Evolutionary conservation across 37 sponge, comb jelly and placozoan genomes (phyloP), one percentile per base, ranked within the genome.

Genomic region (Petrosia ficiformis): DNA sequence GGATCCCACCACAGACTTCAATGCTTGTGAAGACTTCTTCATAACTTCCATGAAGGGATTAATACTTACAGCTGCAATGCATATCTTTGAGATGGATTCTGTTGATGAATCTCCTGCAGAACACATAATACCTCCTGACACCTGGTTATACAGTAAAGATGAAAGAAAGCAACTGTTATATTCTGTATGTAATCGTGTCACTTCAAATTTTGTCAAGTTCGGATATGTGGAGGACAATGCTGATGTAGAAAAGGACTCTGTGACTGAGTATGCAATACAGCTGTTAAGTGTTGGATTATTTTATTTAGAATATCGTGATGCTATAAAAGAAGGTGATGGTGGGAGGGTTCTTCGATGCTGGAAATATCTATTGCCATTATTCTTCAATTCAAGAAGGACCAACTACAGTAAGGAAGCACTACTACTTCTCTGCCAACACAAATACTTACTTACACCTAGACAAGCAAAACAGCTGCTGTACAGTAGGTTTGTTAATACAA

Each of bases 11-110:
- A 80, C 70, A 28, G 42, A 70, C 29, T 48, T 80, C 40, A 71
- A 80, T 58, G 80, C 61, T 26, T 71, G 80, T 59, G 80, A 80
- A 28, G 80, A 80, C 44, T 80, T 80, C 34, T 38, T 80, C 38
- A 42, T 54, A 35, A 57, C 38, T 34, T 63, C 68, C 28, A 59
- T 39, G n/a, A 14, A 48, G 24, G 52, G 80, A 35, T 56, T 36
- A 21, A 34, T 78, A 38, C 38, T 68, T 30, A 34, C 79, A 39
- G 80, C 80, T 41, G 71, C 72, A 37, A 38, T 70, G 4, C 11
- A 33, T 33, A 37, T 60, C 34, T 39, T 77, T 29, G 25, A 28
- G 2, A 2, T 76, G 77, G 65, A 77, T 65, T 37, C 67, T 65
- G 42, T 16, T 3, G 42, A 64, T 64, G 77, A 77, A 30, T 25